Base-by-base conservation (phyloP, 2,113 vertebrate species). In the Gambusia affinis region DNA sequence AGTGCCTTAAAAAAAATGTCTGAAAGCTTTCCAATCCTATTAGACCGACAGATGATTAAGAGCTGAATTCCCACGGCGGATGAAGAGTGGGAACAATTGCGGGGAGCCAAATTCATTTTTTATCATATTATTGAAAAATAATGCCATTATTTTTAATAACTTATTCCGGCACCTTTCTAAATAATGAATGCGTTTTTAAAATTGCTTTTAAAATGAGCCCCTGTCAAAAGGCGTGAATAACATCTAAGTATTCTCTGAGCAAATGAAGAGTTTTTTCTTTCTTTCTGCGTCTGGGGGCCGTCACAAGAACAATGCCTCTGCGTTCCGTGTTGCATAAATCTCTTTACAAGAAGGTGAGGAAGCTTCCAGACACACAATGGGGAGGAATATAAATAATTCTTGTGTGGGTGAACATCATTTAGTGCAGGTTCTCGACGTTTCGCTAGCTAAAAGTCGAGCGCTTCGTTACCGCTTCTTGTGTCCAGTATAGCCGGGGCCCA, bases 371-470 rank as follows among this genome's bases (percentile, higher is more conserved):
- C 27, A 85, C 75, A 78, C 72, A 86, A 82, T 31, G 37, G 70
- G 29, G 67, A 72, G 67, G 76, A 81, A 84, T 87, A 76, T 65
- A 78, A 81, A 82, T 81, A 81, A 81, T 83, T 63, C 30, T 61
- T 77, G 82, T 86, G 77, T 67, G 76, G 66, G 73, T 19, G 64
- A 67, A 54, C 37, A 37, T 47, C 73, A 60, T 47, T 8, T 33
- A 75, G 63, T 39, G 47, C 12, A 30, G 42, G 60, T 68, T 68
- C 62, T 76, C 73, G 80, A 76, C 72, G 66, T 47, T 87, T 83
- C 83, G 80, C 73, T 73, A 63, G 72, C 33, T 44, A 35, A 42
- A 68, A 67, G 88, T 54, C 31, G 70, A 27, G 65, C 42, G 60
- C 67, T 57, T 24, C 22, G 24, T 57, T 57, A 76, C 73, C 5